A percentile compares a stretch with the other conserved stretches of the same genome.
Evolutionary conservation across 2,888 invertebrate species (phyloP).

Genomic region (Drosophila histrio): DNA sequence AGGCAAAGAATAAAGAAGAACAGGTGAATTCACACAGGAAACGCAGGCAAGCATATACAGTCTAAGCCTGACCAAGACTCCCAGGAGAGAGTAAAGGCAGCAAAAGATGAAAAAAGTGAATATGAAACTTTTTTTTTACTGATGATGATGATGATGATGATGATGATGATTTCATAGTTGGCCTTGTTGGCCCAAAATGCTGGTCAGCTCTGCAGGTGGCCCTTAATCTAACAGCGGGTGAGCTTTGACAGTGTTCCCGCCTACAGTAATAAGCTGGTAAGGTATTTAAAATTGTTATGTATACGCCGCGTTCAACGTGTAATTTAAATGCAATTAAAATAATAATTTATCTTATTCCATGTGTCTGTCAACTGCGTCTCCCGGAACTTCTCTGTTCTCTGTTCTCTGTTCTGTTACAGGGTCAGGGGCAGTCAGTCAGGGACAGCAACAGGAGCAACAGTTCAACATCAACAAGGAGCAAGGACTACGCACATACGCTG

Average conservation of each 20-base stretch:
- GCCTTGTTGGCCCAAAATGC: constrained; percentile 27
- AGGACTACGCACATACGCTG: constrained; percentile 42
- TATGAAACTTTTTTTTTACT: constrained; percentile 39
- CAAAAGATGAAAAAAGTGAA: constrained; percentile 3
- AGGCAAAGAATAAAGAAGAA: constrained; percentile 19
- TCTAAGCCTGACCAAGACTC: neutral
- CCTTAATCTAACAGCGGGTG: constrained; percentile 67
- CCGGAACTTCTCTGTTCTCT: no score
- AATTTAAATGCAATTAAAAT: constrained; percentile 80
- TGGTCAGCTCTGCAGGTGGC: constrained; percentile 49
- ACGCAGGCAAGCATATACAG: neutral
- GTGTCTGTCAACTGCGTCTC: constrained; percentile 59
- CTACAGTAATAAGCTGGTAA: constrained; percentile 26
- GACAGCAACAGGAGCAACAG: neutral
- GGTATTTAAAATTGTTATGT: constrained; percentile 62
- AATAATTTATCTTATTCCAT: constrained; percentile 77
- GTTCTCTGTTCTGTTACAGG: constrained; percentile 17
- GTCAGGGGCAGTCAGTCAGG: constrained; percentile 5
- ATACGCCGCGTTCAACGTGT: constrained; percentile 62
- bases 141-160: no score
- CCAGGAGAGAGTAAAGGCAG: neutral
- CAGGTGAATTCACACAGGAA: constrained; percentile 37
- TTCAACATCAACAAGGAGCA: neutral
- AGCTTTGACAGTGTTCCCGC: constrained; percentile 33
- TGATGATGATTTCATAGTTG: constrained; percentile 33